A percentile compares a stretch with the other conserved stretches of the same genome.
Evolutionary conservation across 2,113 vertebrate genomes (phyloP).

Genomic region (Scolopax mira): DNA sequence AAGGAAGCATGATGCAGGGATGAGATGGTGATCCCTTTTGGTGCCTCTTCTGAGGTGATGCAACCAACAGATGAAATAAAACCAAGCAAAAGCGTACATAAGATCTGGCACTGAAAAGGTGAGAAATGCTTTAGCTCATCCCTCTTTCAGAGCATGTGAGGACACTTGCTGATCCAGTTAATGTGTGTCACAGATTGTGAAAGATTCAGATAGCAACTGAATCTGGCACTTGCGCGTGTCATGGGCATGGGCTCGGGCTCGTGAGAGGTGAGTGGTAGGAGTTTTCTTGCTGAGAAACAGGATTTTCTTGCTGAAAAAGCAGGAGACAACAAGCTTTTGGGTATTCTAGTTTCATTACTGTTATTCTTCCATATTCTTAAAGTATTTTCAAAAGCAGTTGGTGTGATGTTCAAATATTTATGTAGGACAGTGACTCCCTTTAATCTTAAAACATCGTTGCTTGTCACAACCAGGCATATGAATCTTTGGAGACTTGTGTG

Average conservation of each 20-base stretch:
- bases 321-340: neutral
- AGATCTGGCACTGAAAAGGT: neutral
- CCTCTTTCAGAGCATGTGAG: neutral
- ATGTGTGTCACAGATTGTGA: neutral
- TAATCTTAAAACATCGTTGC: neutral
- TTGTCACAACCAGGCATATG: neutral
- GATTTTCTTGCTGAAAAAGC: neutral
- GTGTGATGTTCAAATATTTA: neutral
- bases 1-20: neutral
- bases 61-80: neutral
- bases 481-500: neutral
- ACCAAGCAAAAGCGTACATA: neutral
- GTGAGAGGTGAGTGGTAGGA: neutral
- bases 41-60: neutral
- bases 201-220: neutral
- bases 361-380: neutral
- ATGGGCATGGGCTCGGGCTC: neutral
- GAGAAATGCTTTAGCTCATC: neutral
- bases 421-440: neutral
- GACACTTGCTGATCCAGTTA: neutral
- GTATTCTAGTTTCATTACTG: neutral
- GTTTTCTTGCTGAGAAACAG: neutral
- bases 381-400: neutral
- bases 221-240: fast-evolving
- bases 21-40: neutral